Percentiles rank a stretch among this genome's conserved stretches.
Conservation (phyloP, 2,113 vertebrate genomes). For the Ageneiosus marmoratus region DNA sequence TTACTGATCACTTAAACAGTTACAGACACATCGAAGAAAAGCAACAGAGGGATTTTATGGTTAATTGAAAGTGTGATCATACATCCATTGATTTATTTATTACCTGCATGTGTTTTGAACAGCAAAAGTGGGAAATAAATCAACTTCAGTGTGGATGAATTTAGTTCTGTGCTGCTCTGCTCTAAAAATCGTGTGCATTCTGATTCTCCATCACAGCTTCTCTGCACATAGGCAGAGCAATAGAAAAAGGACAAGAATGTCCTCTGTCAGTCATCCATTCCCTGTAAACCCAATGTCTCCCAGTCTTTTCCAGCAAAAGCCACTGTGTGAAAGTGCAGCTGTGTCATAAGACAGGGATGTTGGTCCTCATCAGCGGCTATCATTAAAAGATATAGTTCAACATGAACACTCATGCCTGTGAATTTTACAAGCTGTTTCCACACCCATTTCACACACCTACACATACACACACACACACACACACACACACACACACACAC, state of each 20-base stretch:
- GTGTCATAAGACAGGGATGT: background rate
- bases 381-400: slow-evolving; percentile 32
- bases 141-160: slow-evolving; percentile 18
- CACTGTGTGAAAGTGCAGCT: background rate
- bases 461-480: background rate
- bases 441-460: background rate
- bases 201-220: slow-evolving; percentile 33
- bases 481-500: background rate
- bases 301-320: background rate
- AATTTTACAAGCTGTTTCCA: slow-evolving; percentile 27
- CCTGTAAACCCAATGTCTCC: background rate
- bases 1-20: slow-evolving; percentile 28
- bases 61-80: slow-evolving; percentile 1
- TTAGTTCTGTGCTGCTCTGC: slow-evolving; percentile 4
- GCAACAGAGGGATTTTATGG: slow-evolving; percentile 17
- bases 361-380: slow-evolving; percentile 9
- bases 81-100: slow-evolving; percentile 37
- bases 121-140: slow-evolving; percentile 26
- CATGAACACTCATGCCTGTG: slow-evolving; percentile 42
- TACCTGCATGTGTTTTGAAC: slow-evolving; percentile 34
- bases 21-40: slow-evolving; percentile 28
- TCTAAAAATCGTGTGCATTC: slow-evolving; percentile 34
- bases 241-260: background rate
- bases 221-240: slow-evolving; percentile 4
- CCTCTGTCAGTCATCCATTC: slow-evolving; percentile 41